Base-by-base conservation (phyloP, 2,888 invertebrate species). In the Kryphioiulus occultus region DNA sequence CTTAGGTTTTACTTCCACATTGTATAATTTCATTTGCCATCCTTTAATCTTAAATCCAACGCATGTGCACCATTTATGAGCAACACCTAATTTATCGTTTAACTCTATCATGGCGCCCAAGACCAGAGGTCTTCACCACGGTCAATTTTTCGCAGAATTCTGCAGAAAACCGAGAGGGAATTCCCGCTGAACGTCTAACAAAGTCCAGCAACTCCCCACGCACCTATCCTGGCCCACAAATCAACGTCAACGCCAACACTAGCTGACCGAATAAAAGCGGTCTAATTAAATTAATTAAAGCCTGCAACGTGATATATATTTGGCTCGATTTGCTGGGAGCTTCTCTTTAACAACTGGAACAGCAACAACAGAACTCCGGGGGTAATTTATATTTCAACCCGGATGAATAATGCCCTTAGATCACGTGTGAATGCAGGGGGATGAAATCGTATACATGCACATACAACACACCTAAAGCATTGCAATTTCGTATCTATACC, bases 271-370 rank as follows among this genome's bases (percentile, higher is more conserved):
- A 78, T 87, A 87, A 87, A 87, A 87, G 87, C 87, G 87, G 85
- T 83, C 47, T 87, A 87, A 87, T 87, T 87, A 87, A 87, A 47
- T 87, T 87, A 87, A 87, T 87, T 87, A 87, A 87, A 87, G 87
- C 85, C n/a, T 47, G 44, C 86, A 59, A 47, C 53, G 53, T 86
- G 86, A 86, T 86, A 86, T 86, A 86, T 86, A 85, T 85, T 85
- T 78, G 78, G 78, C 78, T 78, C 78, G 78, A 78, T 78, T 78
- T 78, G 78, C 78, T 78, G 78, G 30, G 26, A 78, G 78, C 78
- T 32, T 78, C 78, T 78, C 78, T 78, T 78, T 78, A 78, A 78
- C 78, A 78, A 78, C 78, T 30, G 78, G 78, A 30, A 78, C 78
- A 78, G 30, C 78, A 78, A 78, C 78, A 78, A 78, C 78, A 78